phyloP scores from a whole-genome alignment of 2,888 invertebrate genomes.

The Catonia carolina region DNA sequence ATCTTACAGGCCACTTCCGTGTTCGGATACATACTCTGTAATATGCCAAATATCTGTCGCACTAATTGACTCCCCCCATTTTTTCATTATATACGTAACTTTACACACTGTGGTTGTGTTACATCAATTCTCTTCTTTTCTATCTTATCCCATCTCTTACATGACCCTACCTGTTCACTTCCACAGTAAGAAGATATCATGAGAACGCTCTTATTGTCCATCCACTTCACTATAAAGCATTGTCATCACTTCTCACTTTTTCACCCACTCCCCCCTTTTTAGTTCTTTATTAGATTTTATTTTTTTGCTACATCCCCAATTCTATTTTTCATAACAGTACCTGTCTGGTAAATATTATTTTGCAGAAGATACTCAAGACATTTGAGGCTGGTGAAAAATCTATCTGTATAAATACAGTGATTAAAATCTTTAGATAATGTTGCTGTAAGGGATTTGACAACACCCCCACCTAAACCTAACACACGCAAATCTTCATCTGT shows the following conservation, averaged over 20 bases:
- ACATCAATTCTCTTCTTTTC: conserved; percentile 12
- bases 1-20: neutral
- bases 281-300: conserved; percentile 1
- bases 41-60: conserved; percentile 1
- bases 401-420: conserved; percentile 11
- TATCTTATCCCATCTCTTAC: conserved; percentile 5
- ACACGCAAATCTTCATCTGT: too few relatives aligned
- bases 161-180: neutral
- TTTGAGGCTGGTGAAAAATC: conserved; percentile 13
- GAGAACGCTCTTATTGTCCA: conserved; percentile 6
- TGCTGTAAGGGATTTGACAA: too few relatives aligned
- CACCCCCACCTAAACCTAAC: too few relatives aligned
- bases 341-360: neutral
- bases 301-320: neutral
- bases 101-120: neutral
- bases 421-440: neutral
- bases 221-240: conserved; percentile 1
- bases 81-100: conserved; percentile 7
- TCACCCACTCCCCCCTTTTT: conserved; percentile 5
- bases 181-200: conserved; percentile 1
- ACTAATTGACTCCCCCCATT: neutral
- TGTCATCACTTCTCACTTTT: conserved; percentile 3
- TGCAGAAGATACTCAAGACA: neutral
- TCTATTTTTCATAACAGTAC: conserved; percentile 7
- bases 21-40: conserved; percentile 4